Evolutionary conservation across 2,888 invertebrate genomes (phyloP), one percentile per base, ranked within the genome.

Genomic region (Strigamia crassipes): DNA sequence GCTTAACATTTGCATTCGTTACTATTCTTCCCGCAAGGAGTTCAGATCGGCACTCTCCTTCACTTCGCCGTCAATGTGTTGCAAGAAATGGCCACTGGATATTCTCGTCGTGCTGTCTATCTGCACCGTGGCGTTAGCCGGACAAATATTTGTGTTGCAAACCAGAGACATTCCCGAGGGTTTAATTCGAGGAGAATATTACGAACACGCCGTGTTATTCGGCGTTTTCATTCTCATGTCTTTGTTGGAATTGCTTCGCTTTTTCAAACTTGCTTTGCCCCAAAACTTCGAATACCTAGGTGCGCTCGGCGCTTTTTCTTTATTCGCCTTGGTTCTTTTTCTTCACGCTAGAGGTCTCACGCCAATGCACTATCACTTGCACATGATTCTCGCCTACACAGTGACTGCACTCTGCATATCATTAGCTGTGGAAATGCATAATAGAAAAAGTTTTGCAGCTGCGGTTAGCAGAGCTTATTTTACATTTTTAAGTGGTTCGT

Each of bases 321-420:
- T 66, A 21, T 66, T 66, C 21, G 61, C n/a, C 0, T 23, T 66
- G 61, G 23, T 66, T 18, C 18, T 66, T 5, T 18, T 66, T 21
- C 61, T 66, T 3, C 61, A 66, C 61, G 61, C 61, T 21, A 66
- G 61, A 66, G 61, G 61, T 66, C 61, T 66, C 61, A 66, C 61
- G 18, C 61, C 61, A 21, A 66, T 66, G 23, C 61, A 66, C 61
- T 66, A 23, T 23, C 61, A 66, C 23, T 21, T 66, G 61, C 61
- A 66, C 23, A 66, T 66, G 61, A 66, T 66, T 66, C 61, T 66
- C 18, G 23, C 21, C 61, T 66, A 66, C 61, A 66, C 61, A 21
- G 23, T 66, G 12, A 66, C 21, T 23, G 61, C 61, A 66, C 21
- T 66, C 12, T 66, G 61, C 21, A 21, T 66, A 12, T n/a, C 61